phyloP scores from a whole-genome alignment of 1,140 invertebrate genomes.

The Drosophila pseudoobscura region DNA sequence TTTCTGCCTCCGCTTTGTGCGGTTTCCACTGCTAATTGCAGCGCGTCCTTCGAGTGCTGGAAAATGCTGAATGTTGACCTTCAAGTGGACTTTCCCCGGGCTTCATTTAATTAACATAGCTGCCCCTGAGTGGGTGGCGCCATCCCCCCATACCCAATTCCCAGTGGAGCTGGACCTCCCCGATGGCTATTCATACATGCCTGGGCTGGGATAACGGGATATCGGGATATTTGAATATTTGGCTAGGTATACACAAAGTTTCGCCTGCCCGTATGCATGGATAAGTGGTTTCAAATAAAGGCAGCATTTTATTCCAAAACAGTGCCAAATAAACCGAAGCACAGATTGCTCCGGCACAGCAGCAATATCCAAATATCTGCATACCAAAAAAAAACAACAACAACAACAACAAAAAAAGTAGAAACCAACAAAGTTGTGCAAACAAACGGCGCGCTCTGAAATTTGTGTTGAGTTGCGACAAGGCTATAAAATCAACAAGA shows the following conservation, averaged over 20 bases:
- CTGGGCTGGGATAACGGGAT: conserved; percentile 20
- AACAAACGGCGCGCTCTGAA: conserved; percentile 56
- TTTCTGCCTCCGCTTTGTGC: conserved; percentile 55
- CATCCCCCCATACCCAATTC: too few relatives aligned
- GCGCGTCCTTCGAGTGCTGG: conserved; percentile 43
- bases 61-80: conserved; percentile 62
- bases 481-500: conserved; percentile 66
- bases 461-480: conserved; percentile 67
- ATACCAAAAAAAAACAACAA: too few relatives aligned
- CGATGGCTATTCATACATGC: conserved; percentile 37
- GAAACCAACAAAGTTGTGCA: conserved; percentile 57
- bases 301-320: conserved; percentile 59
- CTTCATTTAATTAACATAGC: conserved; percentile 69
- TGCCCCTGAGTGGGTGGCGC: not conserved
- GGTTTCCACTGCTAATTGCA: conserved; percentile 70
- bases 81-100: conserved; percentile 60
- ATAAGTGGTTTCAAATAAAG: conserved; percentile 70
- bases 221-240: not conserved
- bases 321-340: conserved; percentile 64
- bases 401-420: too few relatives aligned
- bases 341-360: conserved; percentile 60
- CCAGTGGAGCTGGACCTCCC: not conserved
- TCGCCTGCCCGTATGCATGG: conserved; percentile 52
- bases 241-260: conserved; percentile 56
- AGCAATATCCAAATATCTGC: conserved; percentile 31